Conservation (phyloP, 2,797 vertebrate species). For the Remorina albescens region DNA sequence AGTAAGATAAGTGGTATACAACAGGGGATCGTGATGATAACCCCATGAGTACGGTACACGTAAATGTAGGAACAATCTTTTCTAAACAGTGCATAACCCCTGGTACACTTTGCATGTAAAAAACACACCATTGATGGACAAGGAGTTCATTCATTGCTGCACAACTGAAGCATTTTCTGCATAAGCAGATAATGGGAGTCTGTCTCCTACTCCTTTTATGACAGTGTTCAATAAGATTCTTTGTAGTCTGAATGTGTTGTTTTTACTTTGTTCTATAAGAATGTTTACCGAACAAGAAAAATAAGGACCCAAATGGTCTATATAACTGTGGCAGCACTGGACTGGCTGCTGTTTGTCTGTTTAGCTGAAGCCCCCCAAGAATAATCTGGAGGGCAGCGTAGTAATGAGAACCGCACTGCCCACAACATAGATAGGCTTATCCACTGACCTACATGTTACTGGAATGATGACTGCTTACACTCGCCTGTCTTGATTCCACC, state of each 20-base stretch:
- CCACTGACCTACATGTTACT: constrained; percentile 77
- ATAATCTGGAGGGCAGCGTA: constrained; percentile 62
- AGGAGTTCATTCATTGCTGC: not conserved
- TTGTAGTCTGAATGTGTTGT: not conserved
- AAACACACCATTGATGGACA: not conserved
- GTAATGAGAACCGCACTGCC: constrained; percentile 66
- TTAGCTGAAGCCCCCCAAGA: constrained; percentile 31
- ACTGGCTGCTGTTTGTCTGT: not conserved
- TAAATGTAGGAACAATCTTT: not conserved
- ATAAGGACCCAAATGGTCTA: constrained; percentile 32
- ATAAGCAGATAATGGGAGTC: not conserved
- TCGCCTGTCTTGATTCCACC: constrained; percentile 52
- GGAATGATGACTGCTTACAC: constrained; percentile 58
- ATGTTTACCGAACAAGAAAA: constrained; percentile 6
- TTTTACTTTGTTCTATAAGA: constrained; percentile 5
- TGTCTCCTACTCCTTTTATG: not conserved
- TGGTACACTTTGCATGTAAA: constrained; percentile 1
- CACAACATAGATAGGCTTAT: constrained; percentile 68
- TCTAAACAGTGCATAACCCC: not conserved
- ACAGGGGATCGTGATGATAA: not conserved
- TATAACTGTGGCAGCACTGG: constrained; percentile 13
- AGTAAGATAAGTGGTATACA: not conserved
- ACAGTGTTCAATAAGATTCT: not conserved
- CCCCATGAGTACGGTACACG: not conserved
- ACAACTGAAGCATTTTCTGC: not conserved